These are phyloP conservation scores for Lepidochitona cinerea DNA, from an alignment of 2,888 invertebrate genomes.

Conservation along the genomic window DNA sequence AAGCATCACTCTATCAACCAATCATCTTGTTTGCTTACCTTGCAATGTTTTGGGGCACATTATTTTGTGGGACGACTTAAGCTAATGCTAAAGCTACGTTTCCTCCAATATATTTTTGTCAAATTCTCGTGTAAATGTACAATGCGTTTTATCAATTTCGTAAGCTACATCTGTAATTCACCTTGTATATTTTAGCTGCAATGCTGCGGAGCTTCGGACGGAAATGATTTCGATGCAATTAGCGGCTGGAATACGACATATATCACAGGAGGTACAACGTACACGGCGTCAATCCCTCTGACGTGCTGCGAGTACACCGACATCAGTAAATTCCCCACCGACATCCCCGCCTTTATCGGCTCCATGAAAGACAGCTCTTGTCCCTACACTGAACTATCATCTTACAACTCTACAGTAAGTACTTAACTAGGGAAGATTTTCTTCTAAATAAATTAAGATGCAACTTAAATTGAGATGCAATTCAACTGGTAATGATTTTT, in stretches of 20 bases:
- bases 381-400: conserved; percentile 16
- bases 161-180: too few relatives aligned
- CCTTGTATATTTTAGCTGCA: conserved; percentile 23
- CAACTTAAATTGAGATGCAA: too few relatives aligned
- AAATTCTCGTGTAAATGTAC: too few relatives aligned
- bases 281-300: conserved; percentile 20
- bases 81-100: too few relatives aligned
- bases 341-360: conserved; percentile 17
- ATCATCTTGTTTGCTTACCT: too few relatives aligned
- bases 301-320: conserved; percentile 25
- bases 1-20: not conserved
- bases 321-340: conserved; percentile 18
- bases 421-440: too few relatives aligned
- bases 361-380: conserved; percentile 25
- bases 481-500: too few relatives aligned
- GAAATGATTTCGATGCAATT: conserved; percentile 13
- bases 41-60: too few relatives aligned
- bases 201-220: conserved; percentile 21
- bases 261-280: conserved; percentile 13
- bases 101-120: too few relatives aligned
- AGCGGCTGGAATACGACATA: conserved; percentile 28
- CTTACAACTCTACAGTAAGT: conserved; percentile 20
- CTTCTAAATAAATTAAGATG: too few relatives aligned
- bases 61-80: too few relatives aligned
- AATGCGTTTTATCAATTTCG: too few relatives aligned